Evolutionary conservation across 2,797 vertebrate genomes (phyloP).

Genomic region (Enteromius fasciolatus): DNA sequence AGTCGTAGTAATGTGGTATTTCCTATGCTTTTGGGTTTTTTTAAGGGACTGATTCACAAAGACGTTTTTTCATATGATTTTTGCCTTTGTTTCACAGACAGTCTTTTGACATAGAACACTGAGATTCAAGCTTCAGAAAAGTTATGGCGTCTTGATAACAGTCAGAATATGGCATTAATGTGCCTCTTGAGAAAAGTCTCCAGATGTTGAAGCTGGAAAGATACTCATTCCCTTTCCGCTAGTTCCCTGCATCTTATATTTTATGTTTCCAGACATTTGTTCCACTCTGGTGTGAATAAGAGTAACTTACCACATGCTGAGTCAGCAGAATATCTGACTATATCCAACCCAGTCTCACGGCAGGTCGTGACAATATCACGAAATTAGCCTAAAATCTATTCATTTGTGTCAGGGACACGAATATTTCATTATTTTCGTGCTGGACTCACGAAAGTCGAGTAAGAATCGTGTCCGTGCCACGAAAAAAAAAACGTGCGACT

Average conservation of each 20-base stretch:
- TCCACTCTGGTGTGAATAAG: conserved; percentile 3
- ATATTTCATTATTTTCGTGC: no score
- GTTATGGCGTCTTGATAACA: conserved; percentile 34
- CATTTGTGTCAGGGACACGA: no score
- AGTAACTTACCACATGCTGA: conserved; percentile 46
- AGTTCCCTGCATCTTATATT: conserved; percentile 26
- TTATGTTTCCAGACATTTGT: conserved; percentile 25
- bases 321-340: conserved; percentile 26
- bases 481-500: no score
- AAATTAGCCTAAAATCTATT: no score
- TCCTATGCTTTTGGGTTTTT: neutral
- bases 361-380: no score
- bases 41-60: conserved; percentile 16
- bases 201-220: conserved; percentile 45
- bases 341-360: no score
- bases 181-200: conserved; percentile 13
- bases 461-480: no score
- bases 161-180: conserved; percentile 43
- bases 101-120: conserved; percentile 30
- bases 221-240: conserved; percentile 19
- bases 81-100: conserved; percentile 10
- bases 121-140: conserved; percentile 20
- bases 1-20: neutral
- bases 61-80: conserved; percentile 1
- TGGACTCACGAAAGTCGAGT: no score